These are phyloP conservation scores for Nyleta sp. DNA, from an alignment of 2,888 invertebrate species.

Conservation along the genomic window DNA sequence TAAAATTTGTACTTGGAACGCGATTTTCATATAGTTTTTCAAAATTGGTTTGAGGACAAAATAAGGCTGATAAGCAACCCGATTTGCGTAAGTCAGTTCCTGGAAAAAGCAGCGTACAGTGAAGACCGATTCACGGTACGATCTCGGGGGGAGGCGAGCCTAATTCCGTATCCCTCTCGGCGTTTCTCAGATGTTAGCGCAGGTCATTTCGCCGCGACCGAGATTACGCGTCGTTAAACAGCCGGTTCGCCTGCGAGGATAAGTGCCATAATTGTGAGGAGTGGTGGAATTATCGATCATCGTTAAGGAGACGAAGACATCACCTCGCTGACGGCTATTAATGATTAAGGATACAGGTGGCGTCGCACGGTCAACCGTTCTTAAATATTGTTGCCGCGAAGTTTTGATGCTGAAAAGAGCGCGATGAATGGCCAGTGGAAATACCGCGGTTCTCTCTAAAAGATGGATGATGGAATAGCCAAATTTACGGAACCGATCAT, in stretches of 20 bases:
- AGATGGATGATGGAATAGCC: conserved; percentile 14
- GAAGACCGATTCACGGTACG: conserved; percentile 38
- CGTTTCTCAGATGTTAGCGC: conserved; percentile 34
- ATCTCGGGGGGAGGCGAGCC: conserved; percentile 40
- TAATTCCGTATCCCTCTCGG: conserved; percentile 43
- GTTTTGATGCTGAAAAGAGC: not conserved
- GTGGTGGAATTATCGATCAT: conserved; percentile 7
- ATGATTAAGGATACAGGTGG: conserved; percentile 2
- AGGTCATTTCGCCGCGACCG: conserved; percentile 29
- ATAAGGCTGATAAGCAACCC: too few species aligned
- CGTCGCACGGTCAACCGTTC: conserved; percentile 4
- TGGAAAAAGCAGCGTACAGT: conserved; percentile 22
- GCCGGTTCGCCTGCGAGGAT: conserved; percentile 9
- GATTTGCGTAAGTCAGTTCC: conserved; percentile 39
- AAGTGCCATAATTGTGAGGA: conserved; percentile 5
- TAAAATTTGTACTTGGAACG: too few species aligned
- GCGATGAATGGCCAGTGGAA: conserved; percentile 15
- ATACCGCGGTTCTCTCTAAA: not conserved
- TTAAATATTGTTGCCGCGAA: not conserved
- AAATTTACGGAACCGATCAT: conserved; percentile 22
- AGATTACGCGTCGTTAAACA: conserved; percentile 5
- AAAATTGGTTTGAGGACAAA: too few species aligned
- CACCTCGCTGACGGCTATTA: not conserved
- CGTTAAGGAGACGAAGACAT: conserved; percentile 4
- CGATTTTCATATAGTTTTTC: too few species aligned